Conservation (phyloP, 2,797 vertebrate genomes). For the Chanos chanos region DNA sequence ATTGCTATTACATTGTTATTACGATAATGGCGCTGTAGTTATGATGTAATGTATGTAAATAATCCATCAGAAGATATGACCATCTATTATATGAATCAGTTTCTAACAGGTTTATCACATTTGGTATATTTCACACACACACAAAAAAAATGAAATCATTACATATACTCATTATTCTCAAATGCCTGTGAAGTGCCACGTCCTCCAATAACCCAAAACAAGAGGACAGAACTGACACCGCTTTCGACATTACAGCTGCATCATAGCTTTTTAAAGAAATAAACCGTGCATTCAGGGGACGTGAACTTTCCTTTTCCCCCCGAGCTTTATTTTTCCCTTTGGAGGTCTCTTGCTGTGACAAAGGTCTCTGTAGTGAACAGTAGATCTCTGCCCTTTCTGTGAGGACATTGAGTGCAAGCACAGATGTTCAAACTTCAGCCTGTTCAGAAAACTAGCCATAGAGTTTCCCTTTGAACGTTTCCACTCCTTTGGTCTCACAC, state of each 20-base stretch:
- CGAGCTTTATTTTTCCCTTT: conserved; percentile 17
- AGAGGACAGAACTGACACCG: conserved; percentile 17
- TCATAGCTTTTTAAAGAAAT: conserved; percentile 29
- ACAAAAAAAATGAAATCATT: too few species aligned
- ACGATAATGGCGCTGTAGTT: too few species aligned
- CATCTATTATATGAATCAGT: too few species aligned
- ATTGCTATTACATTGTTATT: too few species aligned
- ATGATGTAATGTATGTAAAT: too few species aligned
- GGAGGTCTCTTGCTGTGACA: not conserved
- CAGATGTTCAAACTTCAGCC: conserved; percentile 14
- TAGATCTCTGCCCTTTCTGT: conserved; percentile 10
- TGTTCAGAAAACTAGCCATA: too few species aligned
- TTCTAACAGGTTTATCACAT: too few species aligned
- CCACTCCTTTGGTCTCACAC: too few species aligned
- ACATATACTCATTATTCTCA: too few species aligned
- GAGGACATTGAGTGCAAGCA: conserved; percentile 30
- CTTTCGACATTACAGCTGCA: conserved; percentile 30
- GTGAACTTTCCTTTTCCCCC: not conserved
- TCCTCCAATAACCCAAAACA: conserved; percentile 18
- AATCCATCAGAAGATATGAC: too few species aligned
- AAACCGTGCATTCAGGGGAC: conserved; percentile 18
- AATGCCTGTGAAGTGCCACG: conserved; percentile 8
- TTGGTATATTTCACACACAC: too few species aligned
- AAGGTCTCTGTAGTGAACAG: conserved; percentile 11
- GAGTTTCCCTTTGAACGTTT: too few species aligned